A percentile compares a stretch with the other conserved stretches of the same genome.
Conservation (phyloP, 2,888 invertebrate species). For the Zygogramma bicolorata region DNA sequence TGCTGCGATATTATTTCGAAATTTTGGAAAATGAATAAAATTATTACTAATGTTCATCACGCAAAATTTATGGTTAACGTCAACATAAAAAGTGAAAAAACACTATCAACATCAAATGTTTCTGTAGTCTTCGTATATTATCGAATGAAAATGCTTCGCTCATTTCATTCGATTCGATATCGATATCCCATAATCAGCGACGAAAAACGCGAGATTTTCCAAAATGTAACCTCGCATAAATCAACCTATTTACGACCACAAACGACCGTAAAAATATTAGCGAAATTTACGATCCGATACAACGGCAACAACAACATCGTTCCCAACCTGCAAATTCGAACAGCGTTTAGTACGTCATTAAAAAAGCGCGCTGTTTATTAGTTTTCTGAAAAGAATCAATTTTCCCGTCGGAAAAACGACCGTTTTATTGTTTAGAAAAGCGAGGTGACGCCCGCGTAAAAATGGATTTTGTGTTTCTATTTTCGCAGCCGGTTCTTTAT, state of each 20-base stretch:
- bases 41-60: too few species aligned
- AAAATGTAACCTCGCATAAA: not conserved
- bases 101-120: too few species aligned
- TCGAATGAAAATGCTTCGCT: too few species aligned
- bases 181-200: too few species aligned
- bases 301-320: not conserved
- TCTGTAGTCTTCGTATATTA: too few species aligned
- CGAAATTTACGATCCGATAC: not conserved
- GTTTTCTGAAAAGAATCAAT: slow-evolving; percentile 8
- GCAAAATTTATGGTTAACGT: too few species aligned
- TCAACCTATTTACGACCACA: slow-evolving; percentile 6
- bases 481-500: not conserved
- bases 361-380: not conserved
- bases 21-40: too few species aligned
- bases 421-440: not conserved
- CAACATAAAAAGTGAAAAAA: too few species aligned
- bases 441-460: not conserved
- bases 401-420: not conserved
- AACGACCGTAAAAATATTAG: not conserved
- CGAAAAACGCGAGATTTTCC: not conserved
- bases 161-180: too few species aligned
- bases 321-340: not conserved
- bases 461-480: not conserved
- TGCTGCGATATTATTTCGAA: too few species aligned
- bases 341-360: not conserved